These are phyloP conservation scores for Lampris megalopsis DNA, from an alignment of 2,113 vertebrate genomes.

Conservation along the genomic window DNA sequence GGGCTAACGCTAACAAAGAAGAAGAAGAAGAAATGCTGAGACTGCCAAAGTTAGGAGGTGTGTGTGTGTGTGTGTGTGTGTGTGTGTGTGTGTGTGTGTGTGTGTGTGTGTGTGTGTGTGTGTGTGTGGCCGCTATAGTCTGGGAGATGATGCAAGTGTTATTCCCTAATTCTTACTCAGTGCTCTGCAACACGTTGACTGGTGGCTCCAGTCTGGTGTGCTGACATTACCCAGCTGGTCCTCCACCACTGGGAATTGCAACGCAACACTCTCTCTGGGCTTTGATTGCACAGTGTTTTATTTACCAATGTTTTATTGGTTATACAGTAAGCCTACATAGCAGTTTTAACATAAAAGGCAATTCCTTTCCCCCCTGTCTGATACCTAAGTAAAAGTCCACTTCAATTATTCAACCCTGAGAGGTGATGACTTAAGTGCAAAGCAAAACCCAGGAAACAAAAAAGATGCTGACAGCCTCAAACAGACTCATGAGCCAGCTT, in stretches of 20 bases:
- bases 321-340: slow-evolving; percentile 21
- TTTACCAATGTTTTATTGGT: slow-evolving; percentile 37
- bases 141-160: slow-evolving; percentile 52
- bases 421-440: slow-evolving; percentile 32
- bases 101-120: too few species aligned
- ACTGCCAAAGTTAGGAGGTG: slow-evolving; percentile 38
- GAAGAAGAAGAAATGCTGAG: slow-evolving; percentile 63
- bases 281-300: slow-evolving; percentile 57
- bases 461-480: slow-evolving; percentile 4
- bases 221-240: slow-evolving; percentile 14
- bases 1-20: too few species aligned
- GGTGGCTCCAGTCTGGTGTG: not conserved
- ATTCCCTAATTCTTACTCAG: slow-evolving; percentile 8
- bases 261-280: slow-evolving; percentile 43
- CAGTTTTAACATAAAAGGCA: slow-evolving; percentile 39
- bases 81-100: slow-evolving; percentile 25
- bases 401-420: slow-evolving; percentile 48
- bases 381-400: slow-evolving; percentile 44
- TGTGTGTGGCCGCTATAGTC: slow-evolving; percentile 58
- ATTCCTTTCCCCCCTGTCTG: not conserved
- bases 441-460: slow-evolving; percentile 13
- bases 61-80: too few species aligned
- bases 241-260: slow-evolving; percentile 20
- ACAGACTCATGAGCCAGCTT: not conserved
- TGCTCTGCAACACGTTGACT: not conserved